These are phyloP conservation scores for Montipora efflorescens DNA, from an alignment of 64 coral and sea anemone genomes.

Conservation along the genomic window DNA sequence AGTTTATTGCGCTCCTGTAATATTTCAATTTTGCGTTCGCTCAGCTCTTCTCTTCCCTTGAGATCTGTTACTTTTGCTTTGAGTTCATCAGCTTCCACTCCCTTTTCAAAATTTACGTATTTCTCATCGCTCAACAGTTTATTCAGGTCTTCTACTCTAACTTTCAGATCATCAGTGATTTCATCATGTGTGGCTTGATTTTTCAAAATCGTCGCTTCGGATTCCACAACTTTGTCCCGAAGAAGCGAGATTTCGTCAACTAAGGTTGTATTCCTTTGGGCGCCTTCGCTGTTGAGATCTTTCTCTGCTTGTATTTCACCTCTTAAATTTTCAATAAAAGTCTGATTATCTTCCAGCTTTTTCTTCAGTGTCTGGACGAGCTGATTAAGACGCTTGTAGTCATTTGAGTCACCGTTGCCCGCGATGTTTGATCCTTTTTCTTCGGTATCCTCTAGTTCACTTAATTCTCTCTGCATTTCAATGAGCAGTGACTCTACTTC, in stretches of 20 bases:
- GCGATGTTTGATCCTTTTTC: neutral
- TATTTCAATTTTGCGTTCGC: constrained; percentile 17
- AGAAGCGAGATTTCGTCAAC: constrained; percentile 19
- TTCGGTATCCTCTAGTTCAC: neutral
- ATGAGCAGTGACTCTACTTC: constrained; percentile 11
- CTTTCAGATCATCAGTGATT: constrained; percentile 32
- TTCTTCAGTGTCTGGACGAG: constrained; percentile 36
- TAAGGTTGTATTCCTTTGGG: constrained; percentile 53
- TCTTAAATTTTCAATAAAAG: constrained; percentile 31
- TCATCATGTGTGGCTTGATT: constrained; percentile 22
- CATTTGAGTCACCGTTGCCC: neutral
- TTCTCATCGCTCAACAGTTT: neutral
- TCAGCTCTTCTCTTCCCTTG: neutral
- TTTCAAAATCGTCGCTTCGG: constrained; percentile 20
- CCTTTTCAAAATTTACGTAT: neutral
- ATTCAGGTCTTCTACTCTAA: neutral
- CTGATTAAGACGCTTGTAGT: neutral
- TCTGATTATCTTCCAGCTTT: constrained; percentile 26
- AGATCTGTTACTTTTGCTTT: constrained; percentile 17
- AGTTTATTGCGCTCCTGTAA: constrained; percentile 35
- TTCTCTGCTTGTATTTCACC: neutral
- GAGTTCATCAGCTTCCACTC: neutral
- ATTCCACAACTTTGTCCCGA: neutral
- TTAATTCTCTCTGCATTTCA: constrained; percentile 15
- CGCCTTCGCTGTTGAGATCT: neutral